Conservation (phyloP, 2,888 invertebrate genomes). For the Drosophila sordidapex region DNA sequence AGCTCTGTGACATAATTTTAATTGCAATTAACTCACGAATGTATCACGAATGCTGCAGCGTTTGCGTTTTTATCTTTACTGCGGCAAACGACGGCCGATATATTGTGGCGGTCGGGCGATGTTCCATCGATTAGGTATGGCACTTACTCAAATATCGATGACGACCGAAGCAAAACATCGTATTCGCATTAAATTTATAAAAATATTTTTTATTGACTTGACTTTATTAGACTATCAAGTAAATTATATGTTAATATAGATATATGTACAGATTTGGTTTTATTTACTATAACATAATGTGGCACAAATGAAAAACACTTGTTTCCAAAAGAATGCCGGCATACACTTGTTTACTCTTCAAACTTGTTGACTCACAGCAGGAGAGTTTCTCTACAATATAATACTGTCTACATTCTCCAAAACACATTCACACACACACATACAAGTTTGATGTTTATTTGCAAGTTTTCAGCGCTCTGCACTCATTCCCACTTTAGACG, state of each 20-base stretch:
- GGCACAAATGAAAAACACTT: not conserved
- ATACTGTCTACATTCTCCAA: conserved; percentile 10
- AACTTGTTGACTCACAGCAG: conserved; percentile 45
- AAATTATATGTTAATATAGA: not conserved
- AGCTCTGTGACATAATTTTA: conserved; percentile 65
- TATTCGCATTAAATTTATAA: not conserved
- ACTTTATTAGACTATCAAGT: not conserved
- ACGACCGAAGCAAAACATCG: not conserved
- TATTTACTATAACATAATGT: not conserved
- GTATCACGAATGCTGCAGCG: conserved; percentile 40
- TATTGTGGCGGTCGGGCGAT: conserved; percentile 31
- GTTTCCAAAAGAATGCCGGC: conserved; percentile 24
- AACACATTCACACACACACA: conserved; percentile 7
- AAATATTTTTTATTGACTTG: not conserved
- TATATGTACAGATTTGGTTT: not conserved
- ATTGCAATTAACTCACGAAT: conserved; percentile 58
- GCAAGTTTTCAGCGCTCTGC: conserved; percentile 31
- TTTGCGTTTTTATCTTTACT: conserved; percentile 61
- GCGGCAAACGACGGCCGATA: conserved; percentile 43
- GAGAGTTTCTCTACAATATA: conserved; percentile 28
- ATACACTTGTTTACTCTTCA: conserved; percentile 20
- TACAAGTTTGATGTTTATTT: conserved; percentile 4
- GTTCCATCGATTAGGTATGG: conserved; percentile 13
- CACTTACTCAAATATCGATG: conserved; percentile 16
- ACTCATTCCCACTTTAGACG: conserved; percentile 45